Base-by-base conservation (phyloP, 2,888 invertebrate genomes). In the Spilosoma lubricipeda region DNA sequence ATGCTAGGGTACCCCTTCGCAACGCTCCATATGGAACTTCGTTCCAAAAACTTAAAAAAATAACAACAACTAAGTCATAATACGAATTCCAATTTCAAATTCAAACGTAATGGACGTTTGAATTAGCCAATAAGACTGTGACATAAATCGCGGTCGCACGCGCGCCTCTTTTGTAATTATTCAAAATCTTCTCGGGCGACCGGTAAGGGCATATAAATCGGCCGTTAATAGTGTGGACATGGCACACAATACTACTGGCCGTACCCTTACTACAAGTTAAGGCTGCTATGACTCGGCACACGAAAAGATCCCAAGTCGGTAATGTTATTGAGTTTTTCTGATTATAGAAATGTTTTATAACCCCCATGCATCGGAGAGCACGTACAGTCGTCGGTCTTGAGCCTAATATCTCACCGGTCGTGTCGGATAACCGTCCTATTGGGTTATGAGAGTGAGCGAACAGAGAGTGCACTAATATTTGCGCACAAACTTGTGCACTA, bases 181-280 rank as follows among this genome's bases (percentile, higher is more conserved):
- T 93, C 93, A 93, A 91, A 92, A 91, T 87, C 85, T 86, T 78
- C 80, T 80, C 84, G 86, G 87, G 88, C 85, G 85, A 89, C 90
- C 87, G 90, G 90, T 92, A 93, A 90, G 89, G 92, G 91, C 88
- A 91, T 91, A 93, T 93, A 93, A 93, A 93, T 93, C 91, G 90
- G 82, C 88, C 89, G 90, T 90, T 92, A 93, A 93, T 93, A 93
- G 93, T 90, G 93, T 88, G 90, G 93, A 94, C 93, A 91, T 87
- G 90, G 88, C 88, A 87, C 90, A 93, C 93, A 94, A 94, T 94
- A 90, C 91, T 85, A 84, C 84, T 85, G 88, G 85, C 75, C 52
- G 86, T 85, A 88, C 84, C 87, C 86, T 86, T 87, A 85, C 87
- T 90, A 88, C 88, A 85, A 87, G 81, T 77, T 84, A 83, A 82